These are phyloP conservation scores for Arizona elegans DNA, from an alignment of 2,113 vertebrate species.

Conservation along the genomic window DNA sequence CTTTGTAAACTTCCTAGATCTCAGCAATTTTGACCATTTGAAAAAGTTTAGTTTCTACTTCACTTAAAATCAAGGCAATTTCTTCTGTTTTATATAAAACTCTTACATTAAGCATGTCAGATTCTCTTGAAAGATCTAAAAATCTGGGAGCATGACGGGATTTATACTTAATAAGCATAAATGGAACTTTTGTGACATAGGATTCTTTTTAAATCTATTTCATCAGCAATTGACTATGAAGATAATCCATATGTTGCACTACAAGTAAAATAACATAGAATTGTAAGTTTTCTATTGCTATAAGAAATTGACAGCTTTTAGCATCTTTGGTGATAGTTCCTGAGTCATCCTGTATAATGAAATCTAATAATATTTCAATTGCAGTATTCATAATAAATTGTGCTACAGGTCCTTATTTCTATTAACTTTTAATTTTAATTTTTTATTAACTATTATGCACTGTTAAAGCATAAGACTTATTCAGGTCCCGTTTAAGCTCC, in stretches of 20 bases:
- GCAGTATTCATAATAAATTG: background rate
- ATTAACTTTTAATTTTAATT: too few species aligned
- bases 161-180: background rate
- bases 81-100: background rate
- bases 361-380: background rate
- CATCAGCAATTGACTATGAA: background rate
- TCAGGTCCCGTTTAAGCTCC: background rate
- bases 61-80: background rate
- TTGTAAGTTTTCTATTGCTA: background rate
- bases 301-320: background rate
- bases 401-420: background rate
- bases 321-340: background rate
- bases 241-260: background rate
- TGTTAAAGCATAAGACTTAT: background rate
- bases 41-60: background rate
- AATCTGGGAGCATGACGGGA: background rate
- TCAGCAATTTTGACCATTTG: background rate
- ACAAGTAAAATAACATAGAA: background rate
- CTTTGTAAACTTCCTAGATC: background rate
- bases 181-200: background rate
- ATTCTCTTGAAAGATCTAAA: background rate
- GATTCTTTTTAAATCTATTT: background rate
- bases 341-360: background rate
- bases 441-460: background rate
- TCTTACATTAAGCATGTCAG: background rate